Evolutionary conservation across 1,140 invertebrate species (phyloP), one percentile per base, ranked within the genome.

Genomic region (Teleogryllus occipitalis): DNA sequence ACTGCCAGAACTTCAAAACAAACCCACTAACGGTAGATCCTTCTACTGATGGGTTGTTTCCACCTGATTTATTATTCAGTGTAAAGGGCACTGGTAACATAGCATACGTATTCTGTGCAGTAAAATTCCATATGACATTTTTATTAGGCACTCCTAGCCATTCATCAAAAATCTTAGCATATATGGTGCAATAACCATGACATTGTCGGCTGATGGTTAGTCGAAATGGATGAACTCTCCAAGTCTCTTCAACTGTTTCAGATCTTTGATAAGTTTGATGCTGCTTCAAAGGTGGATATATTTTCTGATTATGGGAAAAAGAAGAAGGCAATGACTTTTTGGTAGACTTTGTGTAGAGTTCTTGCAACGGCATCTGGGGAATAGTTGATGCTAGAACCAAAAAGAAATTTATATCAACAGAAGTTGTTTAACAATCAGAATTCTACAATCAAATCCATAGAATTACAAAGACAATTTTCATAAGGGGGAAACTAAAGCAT

Each of bases 1-100:
- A 94, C 82, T 93, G 90, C 93, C 93, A 94, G 84, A 93, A 92
- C 87, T 95, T 94, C 74, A 95, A 85, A 39, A 93, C 90, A 86
- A 94, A 94, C 0, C 93, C 93, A 47, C 89, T 87, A 74, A 92
- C 89, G 72, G 89, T 88, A 84, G 74, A 65, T 10, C 80, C 81
- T 1, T 48, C 8, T 65, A 46, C 14, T 65, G 47, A 22, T 18
- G 12, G 14, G 47, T 10, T 78, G 14, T 48, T 46, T 47, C 15
- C 21, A n/a, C 75, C 75, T 22, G 79, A 65, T 7, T n/a, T 74
- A 65, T 83, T 83, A 74, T 85, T 86, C 80, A 92, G 91, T 21
- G 88, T 86, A 83, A 92, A 88, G n/a, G 90, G 87, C 14, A 89
- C 91, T 0, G 92, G 92, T 75, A 88, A 88, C 86, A 92, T 92